Percentiles rank a stretch among this genome's conserved stretches.
Evolutionary conservation across 2,888 invertebrate genomes (phyloP).

Genomic region (Morpho deidamia): DNA sequence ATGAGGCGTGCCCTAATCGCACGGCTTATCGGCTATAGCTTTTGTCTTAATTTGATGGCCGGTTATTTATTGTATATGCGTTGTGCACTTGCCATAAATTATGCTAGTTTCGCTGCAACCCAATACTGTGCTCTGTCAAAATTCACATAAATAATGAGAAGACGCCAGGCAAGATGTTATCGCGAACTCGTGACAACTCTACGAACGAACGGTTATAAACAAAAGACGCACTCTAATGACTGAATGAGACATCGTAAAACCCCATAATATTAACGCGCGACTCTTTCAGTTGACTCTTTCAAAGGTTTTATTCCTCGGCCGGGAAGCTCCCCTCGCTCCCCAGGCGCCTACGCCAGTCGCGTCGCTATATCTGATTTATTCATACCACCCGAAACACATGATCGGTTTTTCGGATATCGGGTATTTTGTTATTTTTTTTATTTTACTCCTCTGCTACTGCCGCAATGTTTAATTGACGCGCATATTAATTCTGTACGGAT

Average conservation of each 20-base stretch:
- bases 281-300: slow-evolving; percentile 68
- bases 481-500: slow-evolving; percentile 29
- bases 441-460: slow-evolving; percentile 45
- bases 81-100: slow-evolving; percentile 64
- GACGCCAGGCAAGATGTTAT: slow-evolving; percentile 62
- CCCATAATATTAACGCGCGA: slow-evolving; percentile 68
- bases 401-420: slow-evolving; percentile 58
- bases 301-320: slow-evolving; percentile 67
- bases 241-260: slow-evolving; percentile 73
- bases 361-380: slow-evolving; percentile 72
- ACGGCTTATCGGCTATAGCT: slow-evolving; percentile 59
- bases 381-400: slow-evolving; percentile 73
- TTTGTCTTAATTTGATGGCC: slow-evolving; percentile 73
- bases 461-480: slow-evolving; percentile 40
- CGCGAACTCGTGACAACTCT: slow-evolving; percentile 52
- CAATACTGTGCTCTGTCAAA: slow-evolving; percentile 58
- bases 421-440: slow-evolving; percentile 36
- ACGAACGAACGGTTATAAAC: slow-evolving; percentile 67
- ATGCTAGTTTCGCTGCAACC: slow-evolving; percentile 57
- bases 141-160: slow-evolving; percentile 74
- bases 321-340: slow-evolving; percentile 50
- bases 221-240: slow-evolving; percentile 68
- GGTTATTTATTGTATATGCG: slow-evolving; percentile 59
- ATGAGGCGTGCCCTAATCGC: slow-evolving; percentile 61
- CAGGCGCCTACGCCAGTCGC: slow-evolving; percentile 60